phyloP scores from a whole-genome alignment of 1,140 invertebrate species.

The Gonioctena quinquepunctata region DNA sequence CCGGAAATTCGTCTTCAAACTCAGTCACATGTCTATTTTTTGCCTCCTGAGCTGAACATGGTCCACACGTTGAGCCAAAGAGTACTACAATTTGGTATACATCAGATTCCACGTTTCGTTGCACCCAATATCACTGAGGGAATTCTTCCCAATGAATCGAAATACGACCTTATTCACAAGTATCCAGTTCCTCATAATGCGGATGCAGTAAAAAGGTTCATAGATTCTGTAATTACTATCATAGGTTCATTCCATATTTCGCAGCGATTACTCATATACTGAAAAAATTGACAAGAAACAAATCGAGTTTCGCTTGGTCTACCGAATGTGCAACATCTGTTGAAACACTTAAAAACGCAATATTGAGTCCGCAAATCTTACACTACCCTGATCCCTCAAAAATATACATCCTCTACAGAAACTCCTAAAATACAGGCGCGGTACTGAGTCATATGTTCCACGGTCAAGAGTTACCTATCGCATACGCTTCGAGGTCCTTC shows the following conservation, averaged over 20 bases:
- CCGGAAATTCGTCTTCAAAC: too few relatives aligned
- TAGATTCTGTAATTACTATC: slow-evolving; percentile 38
- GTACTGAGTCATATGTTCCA: neutral
- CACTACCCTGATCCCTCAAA: too few relatives aligned
- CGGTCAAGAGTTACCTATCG: neutral
- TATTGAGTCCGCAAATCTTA: neutral
- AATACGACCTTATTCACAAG: slow-evolving; percentile 38
- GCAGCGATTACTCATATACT: slow-evolving; percentile 29
- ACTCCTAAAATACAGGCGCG: too few relatives aligned
- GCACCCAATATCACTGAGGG: too few relatives aligned
- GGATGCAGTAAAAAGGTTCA: slow-evolving; percentile 37
- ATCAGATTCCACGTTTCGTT: too few relatives aligned
- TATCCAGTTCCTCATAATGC: slow-evolving; percentile 40
- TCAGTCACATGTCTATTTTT: too few relatives aligned
- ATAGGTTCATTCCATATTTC: slow-evolving; percentile 43
- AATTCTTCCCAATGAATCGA: slow-evolving; percentile 41
- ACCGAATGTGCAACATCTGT: neutral
- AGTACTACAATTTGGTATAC: too few relatives aligned
- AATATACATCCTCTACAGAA: too few relatives aligned
- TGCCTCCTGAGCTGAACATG: too few relatives aligned
- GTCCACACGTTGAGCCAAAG: too few relatives aligned
- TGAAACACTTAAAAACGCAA: neutral
- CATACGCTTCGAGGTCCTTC: neutral
- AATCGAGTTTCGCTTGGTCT: neutral
- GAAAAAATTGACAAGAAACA: neutral